Evolutionary conservation across 2,797 vertebrate genomes (phyloP).

Genomic region (Selene dorsalis): DNA sequence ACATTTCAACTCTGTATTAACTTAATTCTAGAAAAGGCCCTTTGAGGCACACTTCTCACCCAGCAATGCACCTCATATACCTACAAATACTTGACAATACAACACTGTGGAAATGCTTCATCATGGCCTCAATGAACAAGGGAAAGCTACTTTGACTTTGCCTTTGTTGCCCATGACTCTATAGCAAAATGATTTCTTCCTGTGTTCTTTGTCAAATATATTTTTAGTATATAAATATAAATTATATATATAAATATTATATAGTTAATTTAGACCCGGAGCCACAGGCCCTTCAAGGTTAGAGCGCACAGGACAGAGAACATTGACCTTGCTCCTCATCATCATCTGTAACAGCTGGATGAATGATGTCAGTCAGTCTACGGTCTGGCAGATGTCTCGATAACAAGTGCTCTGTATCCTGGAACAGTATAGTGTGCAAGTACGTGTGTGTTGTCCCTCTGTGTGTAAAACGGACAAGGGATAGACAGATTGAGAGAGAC

Average conservation of each 20-base stretch:
- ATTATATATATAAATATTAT: no score
- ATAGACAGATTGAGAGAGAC: slow-evolving; percentile 62
- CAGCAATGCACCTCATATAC: slow-evolving; percentile 21
- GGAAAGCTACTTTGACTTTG: slow-evolving; percentile 31
- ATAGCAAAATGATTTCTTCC: neutral
- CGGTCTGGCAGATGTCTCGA: slow-evolving; percentile 61
- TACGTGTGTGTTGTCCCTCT: slow-evolving; percentile 33
- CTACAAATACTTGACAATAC: slow-evolving; percentile 24
- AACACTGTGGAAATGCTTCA: slow-evolving; percentile 29
- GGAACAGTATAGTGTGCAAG: slow-evolving; percentile 31
- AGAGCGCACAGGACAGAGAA: slow-evolving; percentile 39
- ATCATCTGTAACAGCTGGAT: slow-evolving; percentile 61
- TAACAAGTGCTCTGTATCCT: slow-evolving; percentile 61
- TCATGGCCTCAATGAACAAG: slow-evolving; percentile 40
- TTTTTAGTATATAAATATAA: neutral
- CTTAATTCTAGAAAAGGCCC: slow-evolving; percentile 45
- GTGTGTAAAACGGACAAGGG: slow-evolving; percentile 35
- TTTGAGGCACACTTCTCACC: slow-evolving; percentile 34
- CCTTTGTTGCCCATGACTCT: slow-evolving; percentile 18
- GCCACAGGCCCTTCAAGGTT: slow-evolving; percentile 38
- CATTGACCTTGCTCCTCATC: slow-evolving; percentile 61
- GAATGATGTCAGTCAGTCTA: slow-evolving; percentile 67
- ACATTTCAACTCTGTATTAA: slow-evolving; percentile 44
- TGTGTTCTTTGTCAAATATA: neutral
- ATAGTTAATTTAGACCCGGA: neutral